A percentile compares a stretch with the other conserved stretches of the same genome.
Conservation (phyloP, 2,797 vertebrate species). For the Loris lydekkerianus region DNA sequence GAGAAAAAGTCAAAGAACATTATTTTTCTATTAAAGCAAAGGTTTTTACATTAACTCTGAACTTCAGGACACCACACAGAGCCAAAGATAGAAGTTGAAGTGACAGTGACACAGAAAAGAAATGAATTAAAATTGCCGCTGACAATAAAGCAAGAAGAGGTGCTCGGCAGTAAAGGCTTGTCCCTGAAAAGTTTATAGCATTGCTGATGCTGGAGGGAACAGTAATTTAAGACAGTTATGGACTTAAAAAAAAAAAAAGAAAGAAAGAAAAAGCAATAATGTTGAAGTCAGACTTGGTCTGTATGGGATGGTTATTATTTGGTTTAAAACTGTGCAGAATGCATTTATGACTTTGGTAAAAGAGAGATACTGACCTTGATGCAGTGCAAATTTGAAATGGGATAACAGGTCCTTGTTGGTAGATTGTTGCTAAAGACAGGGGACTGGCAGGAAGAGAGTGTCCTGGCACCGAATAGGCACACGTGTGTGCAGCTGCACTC, state of each 20-base stretch:
- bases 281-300: slow-evolving; percentile 76
- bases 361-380: slow-evolving; percentile 73
- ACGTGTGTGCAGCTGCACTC: not conserved
- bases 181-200: slow-evolving; percentile 78
- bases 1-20: slow-evolving; percentile 79
- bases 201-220: slow-evolving; percentile 79
- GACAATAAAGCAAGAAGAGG: slow-evolving; percentile 81
- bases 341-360: slow-evolving; percentile 78
- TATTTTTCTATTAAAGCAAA: slow-evolving; percentile 81
- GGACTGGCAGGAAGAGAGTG: not conserved
- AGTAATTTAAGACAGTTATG: slow-evolving; percentile 82
- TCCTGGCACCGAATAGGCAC: not conserved
- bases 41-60: slow-evolving; percentile 77
- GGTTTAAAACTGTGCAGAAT: slow-evolving; percentile 79
- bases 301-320: slow-evolving; percentile 76
- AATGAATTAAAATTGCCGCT: slow-evolving; percentile 85
- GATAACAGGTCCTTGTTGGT: slow-evolving; percentile 59
- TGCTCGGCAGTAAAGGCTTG: slow-evolving; percentile 80
- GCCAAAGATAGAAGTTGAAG: slow-evolving; percentile 68
- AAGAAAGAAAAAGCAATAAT: slow-evolving; percentile 68
- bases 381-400: slow-evolving; percentile 74
- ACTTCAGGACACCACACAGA: slow-evolving; percentile 75
- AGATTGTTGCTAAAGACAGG: slow-evolving; percentile 13
- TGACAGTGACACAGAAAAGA: slow-evolving; percentile 80
- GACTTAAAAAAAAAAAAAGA: slow-evolving; percentile 21